Evolutionary conservation across 2,888 invertebrate genomes (phyloP).

Genomic region (Rhagophthalmus giganteus): DNA sequence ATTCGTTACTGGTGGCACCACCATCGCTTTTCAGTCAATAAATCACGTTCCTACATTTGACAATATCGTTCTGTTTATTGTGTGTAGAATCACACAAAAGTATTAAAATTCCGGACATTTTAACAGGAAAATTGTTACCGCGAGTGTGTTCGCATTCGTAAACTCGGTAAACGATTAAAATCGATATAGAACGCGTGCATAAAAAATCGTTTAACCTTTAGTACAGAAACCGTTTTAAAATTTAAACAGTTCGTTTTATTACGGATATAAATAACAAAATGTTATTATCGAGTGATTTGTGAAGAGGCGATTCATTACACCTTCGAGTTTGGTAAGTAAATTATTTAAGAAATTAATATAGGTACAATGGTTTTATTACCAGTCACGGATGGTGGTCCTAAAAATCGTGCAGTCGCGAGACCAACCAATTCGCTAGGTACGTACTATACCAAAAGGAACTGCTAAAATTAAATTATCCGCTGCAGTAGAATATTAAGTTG

Average conservation of each 20-base stretch:
- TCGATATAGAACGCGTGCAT: background rate
- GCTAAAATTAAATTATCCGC: constrained; percentile 12
- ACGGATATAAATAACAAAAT: constrained; percentile 4
- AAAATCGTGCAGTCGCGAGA: constrained; percentile 3
- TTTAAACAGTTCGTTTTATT: constrained; percentile 2
- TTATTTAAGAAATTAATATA: background rate
- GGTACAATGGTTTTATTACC: background rate
- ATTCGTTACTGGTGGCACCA: constrained; percentile 37
- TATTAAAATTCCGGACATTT: constrained; percentile 2
- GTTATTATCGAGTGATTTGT: constrained; percentile 1
- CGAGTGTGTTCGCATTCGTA: background rate
- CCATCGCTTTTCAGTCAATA: constrained; percentile 50
- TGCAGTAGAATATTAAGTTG: constrained; percentile 3
- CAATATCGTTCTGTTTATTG: constrained; percentile 50
- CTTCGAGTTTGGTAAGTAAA: constrained; percentile 17
- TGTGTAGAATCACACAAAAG: constrained; percentile 16
- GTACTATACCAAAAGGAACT: too few species aligned
- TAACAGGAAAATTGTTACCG: background rate
- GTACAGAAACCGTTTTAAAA: background rate
- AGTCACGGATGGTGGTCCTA: constrained; percentile 13
- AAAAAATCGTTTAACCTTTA: constrained; percentile 4
- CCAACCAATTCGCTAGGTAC: constrained; percentile 13
- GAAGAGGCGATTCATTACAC: constrained; percentile 5
- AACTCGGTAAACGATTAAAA: too few species aligned
- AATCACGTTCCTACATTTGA: constrained; percentile 48